Base-by-base conservation (phyloP, 2,113 vertebrate genomes). In the Malaclemys terrapin region DNA sequence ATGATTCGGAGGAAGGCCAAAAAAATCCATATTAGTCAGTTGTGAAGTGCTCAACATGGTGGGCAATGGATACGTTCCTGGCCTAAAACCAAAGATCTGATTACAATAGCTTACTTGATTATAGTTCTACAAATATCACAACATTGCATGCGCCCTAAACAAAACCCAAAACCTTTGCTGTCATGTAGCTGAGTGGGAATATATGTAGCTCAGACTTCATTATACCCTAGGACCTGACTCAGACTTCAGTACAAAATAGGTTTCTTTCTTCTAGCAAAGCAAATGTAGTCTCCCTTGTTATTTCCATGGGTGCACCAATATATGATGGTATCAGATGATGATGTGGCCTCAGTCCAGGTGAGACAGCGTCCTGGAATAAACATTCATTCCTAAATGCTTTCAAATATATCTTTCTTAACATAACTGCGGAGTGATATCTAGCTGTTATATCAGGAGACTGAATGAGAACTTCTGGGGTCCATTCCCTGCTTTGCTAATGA, bases 271-370 rank as follows among this genome's bases (percentile, higher is more conserved):
- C 27, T 79, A 93, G 80, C 17, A 94, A 97, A 97, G 94, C 0
- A 1, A 87, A 97, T 95, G 53, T 69, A 78, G 22, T 94, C 78
- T 96, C 29, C 52, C 19, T 86, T 96, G 1, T 84, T 94, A 88
- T 85, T 62, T 90, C 90, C 89, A 13, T 24, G 14, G 42, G 24
- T 47, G 38, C 25, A 47, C 24, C 42, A 45, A 45, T 10, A 25
- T 12, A 47, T 47, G 42, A 47, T 47, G 42, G 24, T 27, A 12
- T 76, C 10, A 24, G 42, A 82, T 93, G 93, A 0, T 9, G 84
- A 62, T 90, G 56, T 95, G 95, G 35, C 94, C 93, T 95, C 87
- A 81, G 42, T 93, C 90, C 96, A 96, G 94, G 91, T 96, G 93
- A 96, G 88, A 93, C 42, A 69, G 4, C 2, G 1, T 93, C 45